Conservation (phyloP, 2,113 vertebrate species). For the Eleginops maclovinus region DNA sequence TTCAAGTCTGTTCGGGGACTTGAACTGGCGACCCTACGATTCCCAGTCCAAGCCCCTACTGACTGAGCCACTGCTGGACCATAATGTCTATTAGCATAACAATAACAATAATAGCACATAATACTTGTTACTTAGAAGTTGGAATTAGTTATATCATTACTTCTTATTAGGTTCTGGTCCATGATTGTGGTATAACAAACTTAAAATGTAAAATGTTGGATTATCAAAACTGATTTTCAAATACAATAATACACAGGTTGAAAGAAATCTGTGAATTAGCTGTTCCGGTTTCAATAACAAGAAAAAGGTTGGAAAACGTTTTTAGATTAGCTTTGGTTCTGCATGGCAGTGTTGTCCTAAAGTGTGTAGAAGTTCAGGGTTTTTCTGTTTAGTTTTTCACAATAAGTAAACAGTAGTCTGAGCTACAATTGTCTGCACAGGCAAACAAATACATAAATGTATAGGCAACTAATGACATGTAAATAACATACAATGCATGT, state of each 20-base stretch:
- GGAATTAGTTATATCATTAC: too few species aligned
- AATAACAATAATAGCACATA: too few species aligned
- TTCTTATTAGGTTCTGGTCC: neutral
- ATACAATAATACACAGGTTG: too few species aligned
- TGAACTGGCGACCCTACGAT: too few species aligned
- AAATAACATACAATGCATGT: too few species aligned
- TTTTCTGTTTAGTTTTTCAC: neutral
- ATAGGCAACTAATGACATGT: neutral
- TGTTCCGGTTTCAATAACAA: neutral
- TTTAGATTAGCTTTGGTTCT: neutral
- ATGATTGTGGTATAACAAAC: neutral
- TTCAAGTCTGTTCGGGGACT: too few species aligned
- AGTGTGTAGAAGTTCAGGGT: neutral
- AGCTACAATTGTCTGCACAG: neutral
- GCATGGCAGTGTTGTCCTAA: neutral
- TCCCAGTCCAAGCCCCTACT: too few species aligned
- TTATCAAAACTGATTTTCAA: neutral
- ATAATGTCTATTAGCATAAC: too few species aligned
- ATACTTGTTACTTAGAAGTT: too few species aligned
- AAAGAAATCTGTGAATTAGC: too few species aligned
- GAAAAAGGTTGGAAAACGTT: neutral
- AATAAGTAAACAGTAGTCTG: too few species aligned
- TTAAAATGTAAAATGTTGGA: neutral
- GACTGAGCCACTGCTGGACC: too few species aligned
- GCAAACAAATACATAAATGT: neutral